These are phyloP conservation scores for Diarsia brunnea DNA, from an alignment of 2,888 invertebrate species.

Conservation along the genomic window DNA sequence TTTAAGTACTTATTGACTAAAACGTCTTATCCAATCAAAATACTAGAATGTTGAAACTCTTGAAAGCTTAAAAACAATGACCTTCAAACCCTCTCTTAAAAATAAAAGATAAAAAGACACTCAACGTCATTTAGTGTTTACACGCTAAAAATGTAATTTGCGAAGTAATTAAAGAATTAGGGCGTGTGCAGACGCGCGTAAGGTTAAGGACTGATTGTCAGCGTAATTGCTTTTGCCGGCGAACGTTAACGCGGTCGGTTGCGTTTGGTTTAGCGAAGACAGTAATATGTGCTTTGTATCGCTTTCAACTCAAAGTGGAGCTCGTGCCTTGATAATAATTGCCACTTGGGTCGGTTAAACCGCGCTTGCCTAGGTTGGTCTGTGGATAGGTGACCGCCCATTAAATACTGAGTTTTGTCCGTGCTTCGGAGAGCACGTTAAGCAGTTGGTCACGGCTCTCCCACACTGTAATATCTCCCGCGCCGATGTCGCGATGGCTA, in stretches of 20 bases:
- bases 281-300: slow-evolving; percentile 45
- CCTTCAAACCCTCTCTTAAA: slow-evolving; percentile 17
- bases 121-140: slow-evolving; percentile 48
- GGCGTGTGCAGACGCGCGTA: slow-evolving; percentile 59
- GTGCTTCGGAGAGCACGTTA: too few species aligned
- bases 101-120: slow-evolving; percentile 28
- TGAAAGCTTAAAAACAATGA: slow-evolving; percentile 10
- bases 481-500: too few species aligned
- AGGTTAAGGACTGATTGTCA: slow-evolving; percentile 59
- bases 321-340: too few species aligned
- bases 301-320: too few species aligned
- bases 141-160: slow-evolving; percentile 58
- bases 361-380: too few species aligned
- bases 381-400: too few species aligned
- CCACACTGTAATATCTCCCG: too few species aligned
- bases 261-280: slow-evolving; percentile 40
- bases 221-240: slow-evolving; percentile 58
- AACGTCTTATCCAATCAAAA: slow-evolving; percentile 1
- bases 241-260: slow-evolving; percentile 45
- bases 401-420: too few species aligned
- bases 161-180: slow-evolving; percentile 63
- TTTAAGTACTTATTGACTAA: not conserved
- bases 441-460: too few species aligned
- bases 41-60: not conserved
- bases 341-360: too few species aligned